A percentile compares a stretch with the other conserved stretches of the same genome.
phyloP scores from a whole-genome alignment of 2,888 invertebrate species.

The Geophilus truncorum region DNA sequence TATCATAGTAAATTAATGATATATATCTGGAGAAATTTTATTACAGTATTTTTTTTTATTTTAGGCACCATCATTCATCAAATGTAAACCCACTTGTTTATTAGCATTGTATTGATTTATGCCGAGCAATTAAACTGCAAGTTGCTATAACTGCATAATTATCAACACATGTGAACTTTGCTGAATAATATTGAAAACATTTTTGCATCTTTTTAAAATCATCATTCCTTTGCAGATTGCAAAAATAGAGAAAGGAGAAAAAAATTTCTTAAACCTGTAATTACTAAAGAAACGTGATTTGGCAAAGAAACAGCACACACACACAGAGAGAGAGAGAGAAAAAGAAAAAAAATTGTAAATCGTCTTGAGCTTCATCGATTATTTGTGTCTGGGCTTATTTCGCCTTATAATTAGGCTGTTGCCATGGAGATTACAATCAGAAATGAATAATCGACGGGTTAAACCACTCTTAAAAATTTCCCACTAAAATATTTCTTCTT shows the following conservation, averaged over 20 bases:
- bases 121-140: background rate
- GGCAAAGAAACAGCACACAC: constrained; percentile 1
- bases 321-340: background rate
- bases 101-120: constrained; percentile 4
- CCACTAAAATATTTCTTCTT: background rate
- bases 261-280: background rate
- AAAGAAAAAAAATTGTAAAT: background rate
- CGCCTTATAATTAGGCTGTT: constrained; percentile 10
- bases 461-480: background rate
- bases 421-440: constrained; percentile 10
- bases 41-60: background rate
- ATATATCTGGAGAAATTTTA: background rate
- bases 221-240: constrained; percentile 1
- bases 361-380: constrained; percentile 10
- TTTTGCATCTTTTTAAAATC: constrained; percentile 5
- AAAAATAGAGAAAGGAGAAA: background rate
- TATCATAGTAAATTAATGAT: background rate
- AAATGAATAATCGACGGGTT: constrained; percentile 10
- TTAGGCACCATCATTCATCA: background rate
- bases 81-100: background rate
- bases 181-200: background rate
- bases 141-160: constrained; percentile 10
- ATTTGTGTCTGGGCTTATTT: constrained; percentile 10
- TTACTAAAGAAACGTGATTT: constrained; percentile 10
- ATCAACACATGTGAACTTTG: background rate